Percentiles rank a stretch among this genome's conserved stretches.
Evolutionary conservation across 2,113 vertebrate species (phyloP).

Genomic region (Petromus typicus): DNA sequence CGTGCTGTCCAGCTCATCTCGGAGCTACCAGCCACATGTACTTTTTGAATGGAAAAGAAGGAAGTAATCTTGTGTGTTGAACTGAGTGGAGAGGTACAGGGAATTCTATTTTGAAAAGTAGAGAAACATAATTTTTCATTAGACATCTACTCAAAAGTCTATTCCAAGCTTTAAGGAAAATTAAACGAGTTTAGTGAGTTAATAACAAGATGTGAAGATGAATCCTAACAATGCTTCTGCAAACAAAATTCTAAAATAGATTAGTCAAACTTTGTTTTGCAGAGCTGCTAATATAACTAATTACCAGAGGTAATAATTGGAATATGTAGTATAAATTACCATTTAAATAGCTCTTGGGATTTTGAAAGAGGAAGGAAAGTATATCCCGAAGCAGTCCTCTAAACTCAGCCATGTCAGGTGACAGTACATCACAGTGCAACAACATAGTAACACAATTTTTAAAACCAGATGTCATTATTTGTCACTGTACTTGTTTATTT

Average conservation of each 20-base stretch:
- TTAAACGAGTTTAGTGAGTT: conserved; percentile 15
- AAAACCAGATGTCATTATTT: conserved; percentile 12
- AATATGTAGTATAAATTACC: conserved; percentile 42
- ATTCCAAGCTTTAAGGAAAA: conserved; percentile 9
- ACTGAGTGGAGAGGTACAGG: background rate
- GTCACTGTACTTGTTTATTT: conserved; percentile 38
- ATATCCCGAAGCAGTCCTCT: conserved; percentile 33
- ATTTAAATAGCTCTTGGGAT: conserved; percentile 70
- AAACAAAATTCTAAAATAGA: conserved; percentile 39
- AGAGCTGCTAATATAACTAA: conserved; percentile 47
- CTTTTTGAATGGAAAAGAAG: background rate
- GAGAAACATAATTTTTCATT: background rate
- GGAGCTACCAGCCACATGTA: background rate
- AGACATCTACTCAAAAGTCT: conserved; percentile 25
- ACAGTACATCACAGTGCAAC: background rate
- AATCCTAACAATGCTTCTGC: conserved; percentile 3
- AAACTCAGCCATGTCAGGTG: background rate
- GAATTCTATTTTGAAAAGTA: conserved; percentile 39
- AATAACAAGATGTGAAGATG: conserved; percentile 15
- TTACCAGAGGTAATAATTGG: conserved; percentile 44
- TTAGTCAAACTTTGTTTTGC: conserved; percentile 12
- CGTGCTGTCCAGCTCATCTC: background rate
- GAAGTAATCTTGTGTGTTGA: background rate
- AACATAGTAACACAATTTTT: conserved; percentile 30
- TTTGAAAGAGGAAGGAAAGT: conserved; percentile 52